Conservation (phyloP, 2,888 invertebrate species). For the Xestia c-nigrum region DNA sequence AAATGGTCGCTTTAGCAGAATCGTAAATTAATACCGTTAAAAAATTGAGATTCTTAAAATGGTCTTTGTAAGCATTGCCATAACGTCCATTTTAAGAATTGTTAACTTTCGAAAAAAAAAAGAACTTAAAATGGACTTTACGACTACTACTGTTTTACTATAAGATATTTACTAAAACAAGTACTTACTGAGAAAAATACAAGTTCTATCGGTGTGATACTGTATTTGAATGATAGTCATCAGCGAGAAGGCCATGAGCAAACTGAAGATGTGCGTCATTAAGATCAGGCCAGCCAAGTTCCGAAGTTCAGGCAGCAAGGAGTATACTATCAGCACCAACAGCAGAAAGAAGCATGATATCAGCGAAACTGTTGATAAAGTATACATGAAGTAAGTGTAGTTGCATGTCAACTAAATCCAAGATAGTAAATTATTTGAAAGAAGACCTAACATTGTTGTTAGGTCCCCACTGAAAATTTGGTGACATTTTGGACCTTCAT, state of each 20-base stretch:
- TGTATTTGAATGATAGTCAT: conserved; percentile 71
- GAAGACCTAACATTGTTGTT: too few species aligned
- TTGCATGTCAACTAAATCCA: too few species aligned
- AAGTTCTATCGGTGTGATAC: conserved; percentile 34
- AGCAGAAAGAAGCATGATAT: conserved; percentile 75
- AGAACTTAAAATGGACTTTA: too few species aligned
- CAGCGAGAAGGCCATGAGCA: conserved; percentile 74
- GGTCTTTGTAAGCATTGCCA: too few species aligned
- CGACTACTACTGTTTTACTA: not conserved
- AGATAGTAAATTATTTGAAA: too few species aligned
- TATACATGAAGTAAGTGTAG: not conserved
- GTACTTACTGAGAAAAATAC: conserved; percentile 75
- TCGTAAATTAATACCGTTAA: too few species aligned
- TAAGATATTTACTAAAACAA: not conserved
- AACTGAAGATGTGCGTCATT: conserved; percentile 78
- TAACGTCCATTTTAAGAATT: too few species aligned
- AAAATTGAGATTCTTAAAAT: too few species aligned
- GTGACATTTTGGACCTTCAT: too few species aligned
- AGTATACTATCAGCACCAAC: conserved; percentile 76
- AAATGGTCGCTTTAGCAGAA: too few species aligned
- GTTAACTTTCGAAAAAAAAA: too few species aligned
- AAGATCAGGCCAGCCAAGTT: conserved; percentile 77
- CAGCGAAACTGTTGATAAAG: conserved; percentile 68
- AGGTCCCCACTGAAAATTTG: too few species aligned
- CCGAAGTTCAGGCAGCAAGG: conserved; percentile 74